These are phyloP conservation scores for Plectrocnemia conspersa DNA, from an alignment of 1,140 invertebrate species.

Conservation along the genomic window DNA sequence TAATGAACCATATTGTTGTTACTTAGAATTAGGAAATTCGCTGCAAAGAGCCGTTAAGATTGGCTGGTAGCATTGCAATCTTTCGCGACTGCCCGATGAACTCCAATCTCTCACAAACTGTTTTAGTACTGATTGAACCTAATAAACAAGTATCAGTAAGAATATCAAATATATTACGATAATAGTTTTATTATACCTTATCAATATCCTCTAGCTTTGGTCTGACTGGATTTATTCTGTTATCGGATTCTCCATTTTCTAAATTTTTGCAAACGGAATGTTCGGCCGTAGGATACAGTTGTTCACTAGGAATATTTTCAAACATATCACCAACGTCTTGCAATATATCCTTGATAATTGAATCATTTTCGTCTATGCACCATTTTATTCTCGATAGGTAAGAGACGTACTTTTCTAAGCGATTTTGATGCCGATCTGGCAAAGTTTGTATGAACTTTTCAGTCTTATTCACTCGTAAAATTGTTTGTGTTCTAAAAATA, in stretches of 20 bases:
- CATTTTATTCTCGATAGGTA: constrained; percentile 70
- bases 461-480: constrained; percentile 64
- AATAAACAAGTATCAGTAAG: background rate
- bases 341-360: constrained; percentile 78
- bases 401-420: constrained; percentile 69
- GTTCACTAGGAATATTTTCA: constrained; percentile 57
- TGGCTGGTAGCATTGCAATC: constrained; percentile 83
- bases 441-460: constrained; percentile 71
- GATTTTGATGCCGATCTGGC: constrained; percentile 67
- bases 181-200: constrained; percentile 3
- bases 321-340: constrained; percentile 79
- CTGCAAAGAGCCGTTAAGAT: constrained; percentile 80
- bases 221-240: background rate
- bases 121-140: constrained; percentile 86
- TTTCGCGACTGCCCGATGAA: constrained; percentile 71
- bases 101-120: constrained; percentile 97
- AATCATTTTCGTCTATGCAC: constrained; percentile 81
- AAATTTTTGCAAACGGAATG: background rate
- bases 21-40: constrained; percentile 59
- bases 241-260: background rate
- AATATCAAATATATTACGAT: background rate
- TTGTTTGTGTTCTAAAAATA: constrained; percentile 53
- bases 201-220: constrained; percentile 5
- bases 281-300: background rate
- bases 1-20: background rate